Evolutionary conservation across 2,113 vertebrate genomes (phyloP), one percentile per base, ranked within the genome.

Genomic region (Myrmecophaga tridactyla): DNA sequence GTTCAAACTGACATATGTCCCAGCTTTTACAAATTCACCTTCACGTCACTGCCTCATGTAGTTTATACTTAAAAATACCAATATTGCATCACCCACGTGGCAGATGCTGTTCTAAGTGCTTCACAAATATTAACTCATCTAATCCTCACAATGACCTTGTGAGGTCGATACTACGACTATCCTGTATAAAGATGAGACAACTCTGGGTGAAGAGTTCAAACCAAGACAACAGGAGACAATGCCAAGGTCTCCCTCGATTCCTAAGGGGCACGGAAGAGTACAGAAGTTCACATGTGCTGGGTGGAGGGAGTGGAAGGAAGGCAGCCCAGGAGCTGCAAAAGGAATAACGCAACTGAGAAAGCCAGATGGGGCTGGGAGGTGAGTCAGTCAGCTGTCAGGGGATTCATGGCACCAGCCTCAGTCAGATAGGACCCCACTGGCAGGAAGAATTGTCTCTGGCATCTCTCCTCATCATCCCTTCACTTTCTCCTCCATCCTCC

Each of bases 1-100:
- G 69, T 34, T 87, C 14, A 93, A 69, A 87, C 34, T 1, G 12
- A 34, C 25, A 60, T 6, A 20, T 80, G 53, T 83, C 72, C n/a
- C 60, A 20, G 27, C 60, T 39, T 25, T 58, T 46, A 4, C 48
- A 65, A 34, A 51, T 53, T 70, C 80, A 76, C 65, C 27, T 67
- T 58, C 70, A 23, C 0, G 1, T 43, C 11, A 0, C 31, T 23
- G 20, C 1, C 0, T 27, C 29, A 62, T 11, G 29, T 13, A 34
- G 92, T 69, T 77, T 29, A 70, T 53, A 56, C 18, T 63, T 86
- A 63, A 53, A 56, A 86, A 63, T 23, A 39, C 58, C 43, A 14
- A 21, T 7, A 13, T 65, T 65, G 31, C 51, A 17, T 9, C 3
- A n/a, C 13, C 13, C n/a, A 6, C 0, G 4, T 20, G 34, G 39